Conservation (phyloP, 2,888 invertebrate genomes). For the Sycophila texana region DNA sequence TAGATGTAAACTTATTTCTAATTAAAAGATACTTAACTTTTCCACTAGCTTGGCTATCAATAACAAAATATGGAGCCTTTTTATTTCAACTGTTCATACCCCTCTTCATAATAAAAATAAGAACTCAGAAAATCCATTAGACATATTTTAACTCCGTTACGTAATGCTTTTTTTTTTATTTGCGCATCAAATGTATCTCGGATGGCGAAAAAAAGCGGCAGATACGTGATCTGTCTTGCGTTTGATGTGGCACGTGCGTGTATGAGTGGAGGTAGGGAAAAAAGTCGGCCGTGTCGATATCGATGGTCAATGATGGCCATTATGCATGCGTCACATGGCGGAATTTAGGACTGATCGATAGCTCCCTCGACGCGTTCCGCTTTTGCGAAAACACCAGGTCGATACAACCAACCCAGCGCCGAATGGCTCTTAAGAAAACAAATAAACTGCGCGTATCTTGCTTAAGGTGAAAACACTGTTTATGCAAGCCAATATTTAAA, state of each 20-base stretch:
- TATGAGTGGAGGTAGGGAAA: conserved; percentile 2
- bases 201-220: conserved; percentile 10
- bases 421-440: conserved; percentile 33
- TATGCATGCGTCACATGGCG: conserved; percentile 63
- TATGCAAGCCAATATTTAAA: too few species aligned
- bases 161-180: conserved; percentile 30
- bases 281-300: conserved; percentile 55
- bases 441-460: conserved; percentile 16
- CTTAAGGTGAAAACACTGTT: too few species aligned
- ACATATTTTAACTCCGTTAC: conserved; percentile 11
- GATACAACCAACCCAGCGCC: background rate
- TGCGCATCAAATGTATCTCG: conserved; percentile 29
- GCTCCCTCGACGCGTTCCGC: conserved; percentile 29
- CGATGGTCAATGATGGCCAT: conserved; percentile 64
- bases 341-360: conserved; percentile 58
- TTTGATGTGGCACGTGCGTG: conserved; percentile 44
- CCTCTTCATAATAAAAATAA: conserved; percentile 14
- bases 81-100: background rate
- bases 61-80: background rate
- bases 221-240: conserved; percentile 51
- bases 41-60: background rate
- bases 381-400: conserved; percentile 25
- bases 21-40: too few species aligned
- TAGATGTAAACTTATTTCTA: background rate
- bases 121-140: conserved; percentile 43